Evolutionary conservation across 2,113 vertebrate species (phyloP).

Genomic region (Murina feae): DNA sequence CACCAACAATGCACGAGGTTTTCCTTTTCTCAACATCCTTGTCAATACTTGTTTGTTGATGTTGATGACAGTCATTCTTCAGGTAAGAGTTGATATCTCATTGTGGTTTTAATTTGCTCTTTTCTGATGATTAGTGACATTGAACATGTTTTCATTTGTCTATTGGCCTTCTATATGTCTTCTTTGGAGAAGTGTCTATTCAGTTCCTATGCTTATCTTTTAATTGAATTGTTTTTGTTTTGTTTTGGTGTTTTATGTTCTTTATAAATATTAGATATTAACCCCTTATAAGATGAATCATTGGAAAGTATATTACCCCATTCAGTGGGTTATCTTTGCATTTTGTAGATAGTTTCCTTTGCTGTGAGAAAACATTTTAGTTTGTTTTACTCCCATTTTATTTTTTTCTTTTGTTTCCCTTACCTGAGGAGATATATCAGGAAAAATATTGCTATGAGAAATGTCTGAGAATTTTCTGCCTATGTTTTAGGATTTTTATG

Average conservation of each 20-base stretch:
- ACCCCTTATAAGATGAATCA: neutral
- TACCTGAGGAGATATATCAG: neutral
- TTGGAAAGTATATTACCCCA: neutral
- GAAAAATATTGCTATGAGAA: neutral
- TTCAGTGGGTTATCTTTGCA: neutral
- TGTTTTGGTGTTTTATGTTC: neutral
- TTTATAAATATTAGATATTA: neutral
- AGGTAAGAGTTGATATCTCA: neutral
- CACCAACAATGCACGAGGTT: neutral
- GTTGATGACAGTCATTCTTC: neutral
- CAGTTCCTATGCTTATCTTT: neutral
- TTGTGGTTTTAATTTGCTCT: neutral
- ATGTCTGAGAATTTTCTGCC: neutral
- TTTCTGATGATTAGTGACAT: neutral
- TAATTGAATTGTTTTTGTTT: neutral
- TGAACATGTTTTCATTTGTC: neutral
- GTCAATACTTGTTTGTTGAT: neutral
- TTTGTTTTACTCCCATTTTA: neutral
- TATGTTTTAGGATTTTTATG: neutral
- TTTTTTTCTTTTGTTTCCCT: neutral
- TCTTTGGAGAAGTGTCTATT: neutral
- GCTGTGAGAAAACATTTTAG: neutral
- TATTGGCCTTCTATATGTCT: neutral
- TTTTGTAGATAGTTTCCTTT: neutral
- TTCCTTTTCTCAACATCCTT: neutral